Conservation (phyloP, 2,113 vertebrate genomes). For the Mastomys coucha region DNA sequence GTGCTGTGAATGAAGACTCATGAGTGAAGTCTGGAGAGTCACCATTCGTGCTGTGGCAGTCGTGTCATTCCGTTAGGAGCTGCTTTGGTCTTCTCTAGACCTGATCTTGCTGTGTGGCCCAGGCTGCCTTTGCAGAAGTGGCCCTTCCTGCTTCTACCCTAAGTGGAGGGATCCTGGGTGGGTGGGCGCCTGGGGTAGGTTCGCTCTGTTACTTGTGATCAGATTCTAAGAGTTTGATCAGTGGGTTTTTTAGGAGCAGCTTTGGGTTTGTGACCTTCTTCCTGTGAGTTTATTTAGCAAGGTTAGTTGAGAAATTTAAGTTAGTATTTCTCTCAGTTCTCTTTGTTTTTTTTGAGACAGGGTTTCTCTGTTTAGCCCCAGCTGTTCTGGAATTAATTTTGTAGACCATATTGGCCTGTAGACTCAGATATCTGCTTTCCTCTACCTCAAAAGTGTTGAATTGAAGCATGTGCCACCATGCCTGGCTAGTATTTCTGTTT, state of each 20-base stretch:
- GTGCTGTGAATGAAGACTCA: not conserved
- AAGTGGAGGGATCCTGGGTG: not conserved
- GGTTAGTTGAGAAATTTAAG: not conserved
- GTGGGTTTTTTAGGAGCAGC: not conserved
- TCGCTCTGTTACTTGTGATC: not conserved
- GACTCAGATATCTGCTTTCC: not conserved
- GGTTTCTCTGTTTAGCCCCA: not conserved
- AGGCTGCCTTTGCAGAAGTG: not conserved
- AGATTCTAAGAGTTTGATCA: not conserved
- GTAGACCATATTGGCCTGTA: not conserved
- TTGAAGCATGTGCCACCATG: not conserved
- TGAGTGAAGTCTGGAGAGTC: not conserved
- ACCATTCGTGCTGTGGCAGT: not conserved
- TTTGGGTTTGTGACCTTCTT: constrained; percentile 1
- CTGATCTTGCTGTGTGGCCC: not conserved
- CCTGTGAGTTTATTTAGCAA: constrained; percentile 51
- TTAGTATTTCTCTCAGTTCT: not conserved
- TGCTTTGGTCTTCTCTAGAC: not conserved
- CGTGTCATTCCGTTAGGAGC: not conserved
- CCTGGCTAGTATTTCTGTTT: not conserved
- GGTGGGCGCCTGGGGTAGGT: not conserved
- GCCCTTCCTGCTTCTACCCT: not conserved
- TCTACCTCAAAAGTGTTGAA: not conserved
- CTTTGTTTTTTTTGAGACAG: not conserved
- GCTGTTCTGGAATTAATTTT: not conserved